Evolutionary conservation across 2,113 vertebrate species (phyloP).

Genomic region (Chlorodrepanis virens): DNA sequence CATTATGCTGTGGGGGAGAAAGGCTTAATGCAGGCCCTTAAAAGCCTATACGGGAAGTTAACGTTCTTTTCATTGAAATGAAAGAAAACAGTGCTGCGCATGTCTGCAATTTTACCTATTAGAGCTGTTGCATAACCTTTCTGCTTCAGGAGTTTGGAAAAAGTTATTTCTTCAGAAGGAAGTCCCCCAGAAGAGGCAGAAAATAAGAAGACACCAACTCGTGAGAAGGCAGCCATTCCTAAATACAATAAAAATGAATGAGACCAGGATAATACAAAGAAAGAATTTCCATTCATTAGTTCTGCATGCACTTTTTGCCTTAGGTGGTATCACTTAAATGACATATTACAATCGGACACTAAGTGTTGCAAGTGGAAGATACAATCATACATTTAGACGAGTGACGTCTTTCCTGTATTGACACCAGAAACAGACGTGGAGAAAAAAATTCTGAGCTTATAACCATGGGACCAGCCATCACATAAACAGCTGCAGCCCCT

Average conservation of each 20-base stretch:
- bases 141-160: conserved; percentile 76
- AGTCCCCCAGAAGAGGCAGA: conserved; percentile 84
- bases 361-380: neutral
- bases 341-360: neutral
- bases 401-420: neutral
- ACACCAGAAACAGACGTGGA: neutral
- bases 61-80: neutral
- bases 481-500: neutral
- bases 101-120: conserved; percentile 58
- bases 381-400: neutral
- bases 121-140: conserved; percentile 82
- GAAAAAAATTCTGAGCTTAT: neutral
- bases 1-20: neutral
- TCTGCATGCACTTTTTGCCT: neutral
- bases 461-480: neutral
- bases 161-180: conserved; percentile 81
- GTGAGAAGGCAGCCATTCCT: conserved; percentile 70
- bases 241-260: neutral
- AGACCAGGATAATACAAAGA: neutral
- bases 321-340: neutral
- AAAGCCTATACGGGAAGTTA: neutral
- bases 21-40: neutral
- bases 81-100: neutral
- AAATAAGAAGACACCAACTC: conserved; percentile 73
- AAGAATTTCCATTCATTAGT: neutral